Percentiles rank a stretch among this genome's conserved stretches.
Conservation (phyloP, 1,140 invertebrate species). For the Papilio machaon region DNA sequence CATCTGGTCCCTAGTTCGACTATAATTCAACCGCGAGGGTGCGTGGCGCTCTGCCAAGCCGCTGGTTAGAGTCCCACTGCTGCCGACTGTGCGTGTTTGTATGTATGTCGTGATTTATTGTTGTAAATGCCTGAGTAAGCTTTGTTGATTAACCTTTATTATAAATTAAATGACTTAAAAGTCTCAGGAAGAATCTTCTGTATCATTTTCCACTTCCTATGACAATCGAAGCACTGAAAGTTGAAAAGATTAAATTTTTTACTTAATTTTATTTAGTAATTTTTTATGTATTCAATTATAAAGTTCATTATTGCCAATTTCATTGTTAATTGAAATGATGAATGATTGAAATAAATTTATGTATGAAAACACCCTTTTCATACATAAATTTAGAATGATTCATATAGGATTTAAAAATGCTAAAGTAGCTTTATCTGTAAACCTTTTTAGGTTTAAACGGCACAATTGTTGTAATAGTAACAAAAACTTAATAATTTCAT, state of each 20-base stretch:
- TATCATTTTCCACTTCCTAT: background rate
- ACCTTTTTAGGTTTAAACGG: no score
- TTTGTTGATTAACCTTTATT: slow-evolving; percentile 7
- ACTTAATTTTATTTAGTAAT: background rate
- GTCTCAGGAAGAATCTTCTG: background rate
- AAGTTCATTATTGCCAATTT: no score
- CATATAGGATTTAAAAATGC: no score
- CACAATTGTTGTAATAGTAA: no score
- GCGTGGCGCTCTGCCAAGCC: slow-evolving; percentile 56
- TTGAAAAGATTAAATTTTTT: background rate
- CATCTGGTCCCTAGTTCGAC: slow-evolving; percentile 20
- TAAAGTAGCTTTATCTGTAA: no score
- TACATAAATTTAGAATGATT: no score
- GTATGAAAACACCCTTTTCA: no score
- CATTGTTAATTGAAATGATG: no score
- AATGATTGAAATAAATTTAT: no score
- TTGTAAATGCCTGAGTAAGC: background rate
- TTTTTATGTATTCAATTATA: background rate
- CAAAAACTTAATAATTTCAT: no score
- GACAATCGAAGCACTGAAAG: background rate
- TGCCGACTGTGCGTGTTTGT: slow-evolving; percentile 49
- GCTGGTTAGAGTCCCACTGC: slow-evolving; percentile 26
- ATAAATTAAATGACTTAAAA: background rate
- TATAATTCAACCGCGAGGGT: slow-evolving; percentile 45
- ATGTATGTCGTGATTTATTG: slow-evolving; percentile 51